Evolutionary conservation across 2,888 invertebrate genomes (phyloP), one percentile per base, ranked within the genome.

Genomic region (Epinotia bilunana): DNA sequence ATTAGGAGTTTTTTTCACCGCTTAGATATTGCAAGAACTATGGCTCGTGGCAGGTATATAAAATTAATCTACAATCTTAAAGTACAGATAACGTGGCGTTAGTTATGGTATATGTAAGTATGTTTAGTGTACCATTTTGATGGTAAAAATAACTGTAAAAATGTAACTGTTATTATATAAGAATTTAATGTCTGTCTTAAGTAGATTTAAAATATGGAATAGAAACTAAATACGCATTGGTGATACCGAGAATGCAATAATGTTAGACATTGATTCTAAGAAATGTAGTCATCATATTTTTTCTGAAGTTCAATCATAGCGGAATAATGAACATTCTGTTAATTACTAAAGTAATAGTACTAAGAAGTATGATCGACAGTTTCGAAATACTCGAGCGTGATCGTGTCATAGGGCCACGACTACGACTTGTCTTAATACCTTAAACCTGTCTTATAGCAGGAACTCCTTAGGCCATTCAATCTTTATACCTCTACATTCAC

Each of bases 1-100:
- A 77, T 68, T 71, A 71, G 16, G 64, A 72, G 61, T 49, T 61
- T 49, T 67, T 53, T n/a, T 64, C 20, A 67, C n/a, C 6, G 49
- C n/a, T 39, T 33, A 5, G 68, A 57, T 68, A 65, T 65, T 33
- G 9, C 64, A 28, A 46, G 62, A 43, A 11, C 7, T 23, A 13
- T 28, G 23, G 28, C 16, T 7, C 43, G 16, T 33, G 6, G 62
- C 5, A 39, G 39, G 43, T 43, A 63, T 20, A 43, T n/a, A 13
- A 62, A 20, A 43, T 43, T 13, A 43, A 39, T 60, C 0, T 4
- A 33, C 7, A 20, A 18, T 39, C 39, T 33, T 39, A 39, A 39
- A 39, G 39, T 39, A 39, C 18, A 62, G 39, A 18, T 2, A 43
- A 18, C 16, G n/a, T 9, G n/a, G n/a, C 16, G 16, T n/a, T 61